Percentiles rank a stretch among this genome's conserved stretches.
Conservation (phyloP, 2,113 vertebrate species). For the Panthera leo region DNA sequence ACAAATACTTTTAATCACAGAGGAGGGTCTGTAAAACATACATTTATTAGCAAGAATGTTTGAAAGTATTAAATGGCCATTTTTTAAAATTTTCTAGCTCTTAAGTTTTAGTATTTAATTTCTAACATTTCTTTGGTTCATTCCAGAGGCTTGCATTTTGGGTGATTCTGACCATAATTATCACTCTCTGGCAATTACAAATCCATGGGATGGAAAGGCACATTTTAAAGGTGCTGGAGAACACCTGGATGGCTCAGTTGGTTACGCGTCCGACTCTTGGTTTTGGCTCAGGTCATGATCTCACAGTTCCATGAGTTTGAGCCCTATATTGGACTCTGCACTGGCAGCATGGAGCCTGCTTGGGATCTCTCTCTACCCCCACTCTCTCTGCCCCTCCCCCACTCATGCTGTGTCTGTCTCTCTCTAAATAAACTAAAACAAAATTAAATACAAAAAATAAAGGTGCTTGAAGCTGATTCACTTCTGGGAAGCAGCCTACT, state of each 20-base stretch:
- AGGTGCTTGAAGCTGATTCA: neutral
- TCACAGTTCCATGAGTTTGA: too few species aligned
- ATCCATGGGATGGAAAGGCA: neutral
- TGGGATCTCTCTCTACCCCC: too few species aligned
- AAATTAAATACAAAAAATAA: neutral
- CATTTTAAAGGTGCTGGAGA: neutral
- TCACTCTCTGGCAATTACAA: neutral
- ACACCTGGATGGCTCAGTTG: too few species aligned
- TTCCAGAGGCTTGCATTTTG: neutral
- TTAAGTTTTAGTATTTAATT: neutral
- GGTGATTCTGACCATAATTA: neutral
- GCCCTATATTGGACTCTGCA: too few species aligned
- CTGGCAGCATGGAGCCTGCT: too few species aligned
- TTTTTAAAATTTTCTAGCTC: neutral
- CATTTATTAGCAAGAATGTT: conserved; percentile 3
- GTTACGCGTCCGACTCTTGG: too few species aligned
- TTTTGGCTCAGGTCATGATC: too few species aligned
- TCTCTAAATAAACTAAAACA: too few species aligned
- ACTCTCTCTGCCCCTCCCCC: too few species aligned
- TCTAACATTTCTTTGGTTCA: neutral
- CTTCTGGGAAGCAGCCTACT: neutral
- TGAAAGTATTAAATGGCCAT: neutral
- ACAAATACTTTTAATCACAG: neutral
- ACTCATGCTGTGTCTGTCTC: too few species aligned
- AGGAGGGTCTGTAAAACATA: neutral